A percentile compares a stretch with the other conserved stretches of the same genome.
Evolutionary conservation across 2,888 invertebrate species (phyloP).

Genomic region (Dasysyrphus albostriatus): DNA sequence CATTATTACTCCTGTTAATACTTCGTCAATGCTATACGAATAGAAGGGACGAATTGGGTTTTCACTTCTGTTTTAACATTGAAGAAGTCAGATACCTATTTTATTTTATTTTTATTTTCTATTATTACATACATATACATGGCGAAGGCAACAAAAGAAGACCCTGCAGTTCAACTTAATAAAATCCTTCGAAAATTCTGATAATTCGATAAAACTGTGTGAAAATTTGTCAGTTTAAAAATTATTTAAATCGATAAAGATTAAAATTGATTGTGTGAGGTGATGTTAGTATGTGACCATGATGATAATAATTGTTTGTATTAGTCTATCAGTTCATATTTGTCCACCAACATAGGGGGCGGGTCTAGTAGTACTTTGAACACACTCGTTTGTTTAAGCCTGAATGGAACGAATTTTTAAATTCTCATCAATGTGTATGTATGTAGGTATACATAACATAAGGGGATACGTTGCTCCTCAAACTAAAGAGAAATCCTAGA

Average conservation of each 20-base stretch:
- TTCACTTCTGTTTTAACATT: conserved; percentile 39
- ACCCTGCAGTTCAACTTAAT: conserved; percentile 27
- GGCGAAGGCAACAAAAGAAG: conserved; percentile 40
- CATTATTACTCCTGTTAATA: conserved; percentile 22
- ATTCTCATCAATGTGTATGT: no score
- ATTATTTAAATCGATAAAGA: conserved; percentile 32
- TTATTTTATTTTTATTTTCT: conserved; percentile 17
- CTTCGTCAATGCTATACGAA: conserved; percentile 47
- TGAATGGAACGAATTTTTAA: no score
- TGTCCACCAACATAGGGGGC: no score
- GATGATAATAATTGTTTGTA: no score
- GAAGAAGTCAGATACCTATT: conserved; percentile 13
- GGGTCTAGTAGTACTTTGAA: no score
- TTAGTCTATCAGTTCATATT: no score
- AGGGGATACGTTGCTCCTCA: no score
- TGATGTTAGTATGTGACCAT: not conserved
- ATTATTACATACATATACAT: not conserved
- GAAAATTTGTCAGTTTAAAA: not conserved
- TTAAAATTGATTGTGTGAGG: conserved; percentile 5
- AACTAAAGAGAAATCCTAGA: no score
- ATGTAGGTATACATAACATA: no score
- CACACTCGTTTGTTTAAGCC: no score
- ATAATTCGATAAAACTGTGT: conserved; percentile 27
- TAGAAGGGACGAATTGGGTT: conserved; percentile 8
- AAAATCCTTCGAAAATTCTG: not conserved